Evolutionary conservation across 2,888 invertebrate species (phyloP), one percentile per base, ranked within the genome.

Genomic region (Acholoe squamosa): DNA sequence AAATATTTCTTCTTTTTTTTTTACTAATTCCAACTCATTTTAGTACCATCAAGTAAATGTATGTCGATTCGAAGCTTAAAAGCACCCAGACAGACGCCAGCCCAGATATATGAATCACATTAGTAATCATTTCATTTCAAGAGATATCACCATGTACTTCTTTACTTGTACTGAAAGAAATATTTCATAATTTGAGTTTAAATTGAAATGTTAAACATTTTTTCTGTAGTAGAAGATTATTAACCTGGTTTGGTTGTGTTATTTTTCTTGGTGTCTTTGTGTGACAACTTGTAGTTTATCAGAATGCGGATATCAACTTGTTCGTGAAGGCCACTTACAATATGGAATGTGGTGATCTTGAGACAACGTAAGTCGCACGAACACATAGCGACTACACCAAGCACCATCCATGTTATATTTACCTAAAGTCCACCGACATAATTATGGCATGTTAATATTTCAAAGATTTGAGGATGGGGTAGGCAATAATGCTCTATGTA

Each of bases 291-390:
- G n/a, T 61, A 61, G 99, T 99, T 90, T 97, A 98, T 91, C 99
- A 99, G 97, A 98, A 99, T 96, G 99, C 99, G 16, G 99, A 99
- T 96, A 99, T 99, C 96, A 99, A 99, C 96, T 97, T 99, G 90
- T 99, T 99, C 96, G 99, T 99, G 91, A 99, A 99, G 92, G 99
- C 99, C 91, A 99, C 99, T 96, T 99, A 99, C 96, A 99, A 99
- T 96, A 99, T 99, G 93, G 99, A 99, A 93, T 99, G 99, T 91
- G 99, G 99, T 80, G 98, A 99, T 96, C 97, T 98, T n/a, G 99
- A 99, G 96, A 98, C 98, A 97, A 98, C 98, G 98, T 99, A 97
- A 97, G 98, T 91, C 43, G 34, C 90, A 56, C 56, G 88, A 54
- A 33, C 71, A 71, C 71, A 71, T 71, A 71, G 71, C 71, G 71